Evolutionary conservation across 2,888 invertebrate species (phyloP).

Genomic region (Nephrotoma flavescens): DNA sequence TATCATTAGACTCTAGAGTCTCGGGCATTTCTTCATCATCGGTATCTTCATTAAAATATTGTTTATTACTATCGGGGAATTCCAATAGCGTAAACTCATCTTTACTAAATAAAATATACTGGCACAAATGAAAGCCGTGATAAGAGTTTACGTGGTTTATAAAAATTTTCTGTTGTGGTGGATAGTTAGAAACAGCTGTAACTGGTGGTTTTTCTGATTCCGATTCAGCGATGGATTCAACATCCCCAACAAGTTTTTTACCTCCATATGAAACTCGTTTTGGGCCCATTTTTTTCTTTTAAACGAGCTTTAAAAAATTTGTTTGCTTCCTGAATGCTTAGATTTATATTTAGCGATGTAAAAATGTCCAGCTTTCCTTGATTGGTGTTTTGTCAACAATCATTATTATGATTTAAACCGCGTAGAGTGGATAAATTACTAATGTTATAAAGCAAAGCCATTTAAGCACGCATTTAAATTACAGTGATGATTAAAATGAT

Average conservation of each 20-base stretch:
- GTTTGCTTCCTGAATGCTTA: neutral
- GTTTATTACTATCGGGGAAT: neutral
- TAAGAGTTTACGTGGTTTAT: slow-evolving; percentile 12
- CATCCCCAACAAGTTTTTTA: neutral
- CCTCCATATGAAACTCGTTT: neutral
- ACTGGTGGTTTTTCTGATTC: neutral
- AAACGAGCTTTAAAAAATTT: neutral
- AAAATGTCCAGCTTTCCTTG: neutral
- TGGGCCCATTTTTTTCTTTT: neutral
- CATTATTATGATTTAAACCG: too few species aligned
- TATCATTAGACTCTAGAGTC: neutral
- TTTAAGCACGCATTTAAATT: too few species aligned
- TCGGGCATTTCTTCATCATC: neutral
- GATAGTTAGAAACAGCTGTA: neutral
- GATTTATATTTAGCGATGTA: neutral
- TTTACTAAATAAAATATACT: neutral
- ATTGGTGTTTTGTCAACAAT: neutral
- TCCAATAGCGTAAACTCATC: neutral
- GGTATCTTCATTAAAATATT: neutral
- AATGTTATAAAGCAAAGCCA: too few species aligned
- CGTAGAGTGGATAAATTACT: too few species aligned
- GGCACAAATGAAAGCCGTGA: slow-evolving; percentile 6
- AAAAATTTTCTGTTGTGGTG: slow-evolving; percentile 7
- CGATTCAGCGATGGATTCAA: neutral
- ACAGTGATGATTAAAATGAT: too few species aligned